Evolutionary conservation across 2,888 invertebrate genomes (phyloP), one percentile per base, ranked within the genome.

Genomic region (Heteromyza rotundicornis): DNA sequence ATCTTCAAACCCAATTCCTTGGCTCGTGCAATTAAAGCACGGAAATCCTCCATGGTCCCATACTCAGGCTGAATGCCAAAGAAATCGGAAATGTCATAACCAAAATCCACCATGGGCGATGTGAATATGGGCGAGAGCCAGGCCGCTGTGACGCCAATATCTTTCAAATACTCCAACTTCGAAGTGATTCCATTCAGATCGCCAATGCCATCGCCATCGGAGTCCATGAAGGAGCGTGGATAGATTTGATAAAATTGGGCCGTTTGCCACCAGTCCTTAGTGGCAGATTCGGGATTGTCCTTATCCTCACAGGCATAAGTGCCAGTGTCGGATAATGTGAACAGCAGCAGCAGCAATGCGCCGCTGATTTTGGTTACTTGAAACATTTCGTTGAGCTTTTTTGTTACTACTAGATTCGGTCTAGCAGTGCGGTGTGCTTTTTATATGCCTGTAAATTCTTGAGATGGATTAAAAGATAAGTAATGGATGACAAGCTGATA

Each of bases 241-340:
- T 94, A 92, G 60, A 95, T 90, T 84, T 96, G 94, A 84, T 97
- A 96, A 57, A 94, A 87, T 7, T 89, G 86, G 32, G 89, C 88
- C 53, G 88, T 89, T 77, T 92, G 86, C 91, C 93, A 95, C 96
- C 96, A 96, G 70, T 92, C 89, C 60, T 70, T 73, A 2, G 23
- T 40, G 1, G 44, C 8, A 12, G 51, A 1, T 5, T 61, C 36
- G 3, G 20, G 22, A 23, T 14, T 35, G 1, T 49, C 58, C 14
- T 44, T 63, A 47, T 59, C 64, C 56, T 64, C 66, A 10, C 72
- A 72, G 17, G 63, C 57, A 2, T 16, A 54, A n/a, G n/a, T n/a
- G n/a, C n/a, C n/a, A n/a, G n/a, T n/a, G n/a, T n/a, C n/a, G n/a
- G n/a, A n/a, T n/a, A n/a, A n/a, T n/a, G n/a, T n/a, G n/a, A n/a